Conservation (phyloP, 2,797 vertebrate genomes). For the Anomalospiza imberbis region DNA sequence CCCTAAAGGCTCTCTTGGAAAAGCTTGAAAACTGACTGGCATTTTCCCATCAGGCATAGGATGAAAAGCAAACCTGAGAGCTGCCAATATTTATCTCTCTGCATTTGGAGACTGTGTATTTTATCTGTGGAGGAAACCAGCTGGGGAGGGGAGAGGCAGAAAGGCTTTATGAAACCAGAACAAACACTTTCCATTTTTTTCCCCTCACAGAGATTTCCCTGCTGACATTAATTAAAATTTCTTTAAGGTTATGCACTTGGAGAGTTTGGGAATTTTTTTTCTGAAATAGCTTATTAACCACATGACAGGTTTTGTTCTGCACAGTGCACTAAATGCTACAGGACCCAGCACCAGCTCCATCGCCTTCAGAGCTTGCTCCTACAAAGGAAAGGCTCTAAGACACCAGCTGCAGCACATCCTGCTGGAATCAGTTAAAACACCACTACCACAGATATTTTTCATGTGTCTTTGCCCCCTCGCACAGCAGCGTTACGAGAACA, state of each 20-base stretch:
- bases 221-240: constrained; percentile 45
- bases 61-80: constrained; percentile 59
- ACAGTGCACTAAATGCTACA: neutral
- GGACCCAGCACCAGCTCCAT: neutral
- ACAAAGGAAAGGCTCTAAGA: neutral
- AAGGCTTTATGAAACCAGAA: constrained; percentile 44
- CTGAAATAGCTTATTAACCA: neutral
- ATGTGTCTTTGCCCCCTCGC: neutral
- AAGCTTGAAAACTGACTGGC: constrained; percentile 47
- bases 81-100: constrained; percentile 60
- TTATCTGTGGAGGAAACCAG: constrained; percentile 34
- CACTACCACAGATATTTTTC: no score
- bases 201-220: neutral
- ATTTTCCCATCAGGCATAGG: constrained; percentile 43
- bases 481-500: neutral
- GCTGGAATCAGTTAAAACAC: neutral
- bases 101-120: constrained; percentile 22
- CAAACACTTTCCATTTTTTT: neutral
- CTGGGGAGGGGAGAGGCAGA: neutral
- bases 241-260: constrained; percentile 25
- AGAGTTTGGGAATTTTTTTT: neutral
- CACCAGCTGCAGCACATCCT: neutral
- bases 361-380: neutral
- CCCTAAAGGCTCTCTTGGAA: constrained; percentile 49
- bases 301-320: neutral